phyloP scores from a whole-genome alignment of 2,113 vertebrate genomes.

The Rhineura floridana region DNA sequence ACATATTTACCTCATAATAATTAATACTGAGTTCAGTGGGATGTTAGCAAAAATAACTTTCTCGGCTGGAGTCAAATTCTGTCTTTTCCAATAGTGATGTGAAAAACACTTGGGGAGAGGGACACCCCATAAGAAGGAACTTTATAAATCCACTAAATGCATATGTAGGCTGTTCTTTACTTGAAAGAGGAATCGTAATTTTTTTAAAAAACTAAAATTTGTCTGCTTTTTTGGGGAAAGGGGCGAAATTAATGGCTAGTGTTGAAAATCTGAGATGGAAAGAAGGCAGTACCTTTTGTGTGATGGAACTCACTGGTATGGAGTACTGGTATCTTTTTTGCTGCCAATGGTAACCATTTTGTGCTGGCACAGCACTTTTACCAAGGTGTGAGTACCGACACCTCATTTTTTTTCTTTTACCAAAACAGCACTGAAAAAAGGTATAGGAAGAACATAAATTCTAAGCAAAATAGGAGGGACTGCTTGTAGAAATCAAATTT shows the following conservation, averaged over 20 bases:
- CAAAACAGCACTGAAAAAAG: no score
- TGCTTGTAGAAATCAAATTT: no score
- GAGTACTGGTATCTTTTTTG: no score
- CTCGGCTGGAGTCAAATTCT: background rate
- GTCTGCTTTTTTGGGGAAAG: background rate
- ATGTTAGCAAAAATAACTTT: background rate
- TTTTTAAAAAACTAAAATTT: background rate
- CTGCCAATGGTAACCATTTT: no score
- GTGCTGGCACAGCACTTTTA: no score
- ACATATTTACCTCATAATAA: background rate
- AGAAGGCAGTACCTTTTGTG: background rate
- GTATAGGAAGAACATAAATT: no score
- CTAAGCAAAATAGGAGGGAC: no score
- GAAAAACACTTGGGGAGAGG: background rate
- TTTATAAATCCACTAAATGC: slow-evolving; percentile 2
- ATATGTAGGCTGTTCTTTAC: background rate
- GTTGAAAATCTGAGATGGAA: background rate
- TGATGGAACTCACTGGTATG: background rate
- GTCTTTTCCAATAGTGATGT: background rate
- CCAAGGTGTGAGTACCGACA: no score
- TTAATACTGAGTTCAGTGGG: background rate
- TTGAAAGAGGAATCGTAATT: background rate
- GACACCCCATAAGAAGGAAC: background rate
- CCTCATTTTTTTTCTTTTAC: background rate
- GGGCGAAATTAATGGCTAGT: background rate